A percentile compares a stretch with the other conserved stretches of the same genome.
Evolutionary conservation across 1,140 invertebrate genomes (phyloP).

Genomic region (Mylabris phalerata): DNA sequence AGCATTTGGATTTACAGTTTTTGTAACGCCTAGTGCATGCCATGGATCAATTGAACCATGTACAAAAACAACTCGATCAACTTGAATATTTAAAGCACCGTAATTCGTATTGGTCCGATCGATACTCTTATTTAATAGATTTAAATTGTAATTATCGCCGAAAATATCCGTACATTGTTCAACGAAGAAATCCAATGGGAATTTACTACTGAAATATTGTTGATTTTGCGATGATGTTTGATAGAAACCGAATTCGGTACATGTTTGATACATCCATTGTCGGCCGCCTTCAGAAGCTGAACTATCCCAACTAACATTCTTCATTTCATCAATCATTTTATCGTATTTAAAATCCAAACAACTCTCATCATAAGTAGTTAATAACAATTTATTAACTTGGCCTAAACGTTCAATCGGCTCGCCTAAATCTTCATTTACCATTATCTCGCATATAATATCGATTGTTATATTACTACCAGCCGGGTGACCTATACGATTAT

Average conservation of each 20-base stretch:
- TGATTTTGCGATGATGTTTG: conserved; percentile 72
- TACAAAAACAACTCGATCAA: conserved; percentile 73
- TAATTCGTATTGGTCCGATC: conserved; percentile 72
- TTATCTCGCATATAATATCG: conserved; percentile 66
- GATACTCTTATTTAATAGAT: conserved; percentile 55
- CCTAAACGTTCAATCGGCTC: conserved; percentile 64
- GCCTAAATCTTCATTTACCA: conserved; percentile 56
- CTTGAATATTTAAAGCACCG: conserved; percentile 64
- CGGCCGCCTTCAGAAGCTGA: conserved; percentile 57
- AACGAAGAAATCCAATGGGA: conserved; percentile 72
- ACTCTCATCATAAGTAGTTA: conserved; percentile 60
- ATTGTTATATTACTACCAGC: conserved; percentile 67
- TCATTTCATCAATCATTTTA: conserved; percentile 68
- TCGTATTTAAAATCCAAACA: conserved; percentile 80
- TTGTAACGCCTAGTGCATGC: conserved; percentile 74
- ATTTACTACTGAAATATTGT: conserved; percentile 70
- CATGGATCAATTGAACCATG: conserved; percentile 91
- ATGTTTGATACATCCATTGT: conserved; percentile 94
- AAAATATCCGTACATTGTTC: conserved; percentile 80
- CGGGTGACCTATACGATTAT: conserved; percentile 62
- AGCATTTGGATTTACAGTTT: conserved; percentile 48
- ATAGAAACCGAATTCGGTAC: conserved; percentile 92
- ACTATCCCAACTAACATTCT: conserved; percentile 62
- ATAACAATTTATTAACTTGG: conserved; percentile 62
- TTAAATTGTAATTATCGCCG: conserved; percentile 46